These are phyloP conservation scores for Ennomos erosarius DNA, from an alignment of 2,888 invertebrate genomes.

Conservation along the genomic window DNA sequence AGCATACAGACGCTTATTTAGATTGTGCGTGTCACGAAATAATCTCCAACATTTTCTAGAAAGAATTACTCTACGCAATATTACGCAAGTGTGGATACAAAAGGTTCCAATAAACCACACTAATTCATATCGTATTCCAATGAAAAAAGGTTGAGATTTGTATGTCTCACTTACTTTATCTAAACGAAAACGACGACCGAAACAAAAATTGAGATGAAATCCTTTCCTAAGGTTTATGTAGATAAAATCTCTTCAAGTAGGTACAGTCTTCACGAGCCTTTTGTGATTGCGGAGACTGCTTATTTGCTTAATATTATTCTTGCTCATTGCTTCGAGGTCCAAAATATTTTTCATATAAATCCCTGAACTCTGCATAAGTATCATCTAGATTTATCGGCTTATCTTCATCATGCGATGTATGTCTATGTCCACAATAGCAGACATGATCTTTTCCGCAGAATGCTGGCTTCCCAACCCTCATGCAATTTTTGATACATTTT, in stretches of 20 bases:
- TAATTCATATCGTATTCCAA: no score
- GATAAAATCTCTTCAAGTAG: no score
- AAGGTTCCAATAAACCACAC: no score
- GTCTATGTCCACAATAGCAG: slow-evolving; percentile 74
- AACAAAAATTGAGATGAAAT: no score
- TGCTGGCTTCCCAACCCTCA: slow-evolving; percentile 63
- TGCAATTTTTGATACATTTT: slow-evolving; percentile 65
- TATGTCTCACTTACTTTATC: no score
- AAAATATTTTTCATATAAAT: slow-evolving; percentile 70
- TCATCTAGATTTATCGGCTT: slow-evolving; percentile 32
- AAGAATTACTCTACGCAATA: slow-evolving; percentile 27
- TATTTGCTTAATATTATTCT: no score
- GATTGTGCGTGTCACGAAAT: slow-evolving; percentile 44
- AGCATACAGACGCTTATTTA: slow-evolving; percentile 39
- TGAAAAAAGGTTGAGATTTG: no score
- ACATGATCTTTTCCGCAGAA: slow-evolving; percentile 76
- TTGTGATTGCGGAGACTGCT: no score
- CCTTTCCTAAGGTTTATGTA: no score
- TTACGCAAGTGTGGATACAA: slow-evolving; percentile 25
- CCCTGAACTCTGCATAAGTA: slow-evolving; percentile 55
- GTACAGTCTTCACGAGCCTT: no score
- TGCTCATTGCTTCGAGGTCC: slow-evolving; percentile 42
- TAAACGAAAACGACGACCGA: no score
- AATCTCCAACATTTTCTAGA: slow-evolving; percentile 38
- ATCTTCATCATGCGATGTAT: slow-evolving; percentile 36